These are phyloP conservation scores for Hirtodrosophila histrioides DNA, from an alignment of 2,888 invertebrate genomes.

Conservation along the genomic window DNA sequence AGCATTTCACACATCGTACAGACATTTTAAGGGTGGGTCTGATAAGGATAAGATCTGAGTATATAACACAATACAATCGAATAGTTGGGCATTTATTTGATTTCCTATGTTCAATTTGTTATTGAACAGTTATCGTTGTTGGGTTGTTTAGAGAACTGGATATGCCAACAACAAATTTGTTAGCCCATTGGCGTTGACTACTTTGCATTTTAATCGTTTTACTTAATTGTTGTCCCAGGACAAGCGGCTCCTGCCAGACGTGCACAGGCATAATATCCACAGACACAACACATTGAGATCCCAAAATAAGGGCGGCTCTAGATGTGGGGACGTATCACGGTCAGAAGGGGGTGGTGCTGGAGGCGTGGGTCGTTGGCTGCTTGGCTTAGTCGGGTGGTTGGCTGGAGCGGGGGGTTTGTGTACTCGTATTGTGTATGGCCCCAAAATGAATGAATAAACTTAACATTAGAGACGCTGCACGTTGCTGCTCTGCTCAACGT, in stretches of 20 bases:
- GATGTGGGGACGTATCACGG: slow-evolving; percentile 2
- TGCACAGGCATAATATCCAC: slow-evolving; percentile 50
- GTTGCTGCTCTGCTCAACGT: slow-evolving; percentile 22
- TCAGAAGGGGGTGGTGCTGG: neutral
- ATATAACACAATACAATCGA: neutral
- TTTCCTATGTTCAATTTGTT: neutral
- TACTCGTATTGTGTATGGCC: slow-evolving; percentile 1
- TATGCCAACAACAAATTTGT: slow-evolving; percentile 28
- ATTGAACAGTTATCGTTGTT: slow-evolving; percentile 9
- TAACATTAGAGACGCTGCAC: slow-evolving; percentile 57
- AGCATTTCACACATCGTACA: too few species aligned
- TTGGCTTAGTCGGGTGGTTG: too few species aligned
- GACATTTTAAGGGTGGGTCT: too few species aligned
- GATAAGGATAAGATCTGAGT: neutral
- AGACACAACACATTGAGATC: slow-evolving; percentile 14
- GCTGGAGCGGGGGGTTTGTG: too few species aligned
- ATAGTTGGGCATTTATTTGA: too few species aligned
- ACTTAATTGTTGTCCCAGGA: slow-evolving; percentile 67
- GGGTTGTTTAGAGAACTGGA: slow-evolving; percentile 8
- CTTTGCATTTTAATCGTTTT: slow-evolving; percentile 77
- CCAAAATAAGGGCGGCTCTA: slow-evolving; percentile 14
- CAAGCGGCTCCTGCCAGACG: slow-evolving; percentile 27
- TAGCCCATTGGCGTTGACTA: slow-evolving; percentile 57
- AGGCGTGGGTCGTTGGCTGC: too few species aligned
- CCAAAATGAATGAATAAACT: slow-evolving; percentile 63